Conservation (phyloP, 2,113 vertebrate species). For the Mungos mungo region DNA sequence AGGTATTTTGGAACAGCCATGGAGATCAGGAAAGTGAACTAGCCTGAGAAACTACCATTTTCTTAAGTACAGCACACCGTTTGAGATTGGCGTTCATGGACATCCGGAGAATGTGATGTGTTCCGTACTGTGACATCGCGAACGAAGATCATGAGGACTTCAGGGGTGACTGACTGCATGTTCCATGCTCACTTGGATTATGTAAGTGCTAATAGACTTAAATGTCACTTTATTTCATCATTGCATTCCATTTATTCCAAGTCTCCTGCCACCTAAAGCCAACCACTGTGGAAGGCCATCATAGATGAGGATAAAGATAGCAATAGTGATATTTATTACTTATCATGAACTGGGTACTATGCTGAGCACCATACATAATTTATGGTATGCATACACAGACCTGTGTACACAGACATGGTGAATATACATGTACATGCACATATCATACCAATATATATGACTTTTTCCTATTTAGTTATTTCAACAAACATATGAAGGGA, state of each 20-base stretch:
- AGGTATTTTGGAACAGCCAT: background rate
- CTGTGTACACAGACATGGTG: background rate
- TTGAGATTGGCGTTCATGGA: background rate
- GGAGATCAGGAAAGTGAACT: background rate
- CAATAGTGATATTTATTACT: background rate
- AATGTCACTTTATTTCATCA: background rate
- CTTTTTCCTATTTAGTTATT: background rate
- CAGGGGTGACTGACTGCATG: background rate
- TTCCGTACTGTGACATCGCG: background rate
- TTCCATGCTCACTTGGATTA: background rate
- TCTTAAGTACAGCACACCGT: no score
- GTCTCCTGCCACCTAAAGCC: background rate
- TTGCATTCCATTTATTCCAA: background rate
- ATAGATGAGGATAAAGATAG: no score
- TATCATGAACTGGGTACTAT: background rate
- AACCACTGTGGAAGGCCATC: background rate
- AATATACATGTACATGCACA: no score
- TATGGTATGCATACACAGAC: background rate
- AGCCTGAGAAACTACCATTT: background rate
- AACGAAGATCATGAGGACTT: background rate
- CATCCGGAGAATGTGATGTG: background rate
- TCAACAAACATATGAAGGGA: background rate
- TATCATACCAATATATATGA: background rate
- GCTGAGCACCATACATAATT: background rate
- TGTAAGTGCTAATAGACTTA: background rate